phyloP scores from a whole-genome alignment of 2,888 invertebrate species.

The Camptogramma bilineatum region DNA sequence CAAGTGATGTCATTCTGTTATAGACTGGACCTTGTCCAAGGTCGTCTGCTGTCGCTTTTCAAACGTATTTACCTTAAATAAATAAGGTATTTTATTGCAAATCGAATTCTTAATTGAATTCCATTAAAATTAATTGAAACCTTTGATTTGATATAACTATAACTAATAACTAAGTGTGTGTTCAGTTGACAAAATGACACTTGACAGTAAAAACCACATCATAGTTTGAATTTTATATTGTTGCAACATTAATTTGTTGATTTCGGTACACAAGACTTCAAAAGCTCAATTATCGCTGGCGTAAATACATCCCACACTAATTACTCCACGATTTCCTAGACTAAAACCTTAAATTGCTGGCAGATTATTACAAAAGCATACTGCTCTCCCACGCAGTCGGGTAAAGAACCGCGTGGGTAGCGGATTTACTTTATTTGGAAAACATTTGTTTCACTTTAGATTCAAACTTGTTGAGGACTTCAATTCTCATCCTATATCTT shows the following conservation, averaged over 20 bases:
- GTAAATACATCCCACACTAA: constrained; percentile 29
- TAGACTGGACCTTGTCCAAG: constrained; percentile 47
- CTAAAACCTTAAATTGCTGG: constrained; percentile 28
- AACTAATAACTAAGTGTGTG: too few relatives aligned
- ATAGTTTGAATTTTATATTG: background rate
- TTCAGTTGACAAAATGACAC: background rate
- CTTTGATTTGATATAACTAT: too few relatives aligned
- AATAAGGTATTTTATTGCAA: constrained; percentile 11
- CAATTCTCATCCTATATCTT: too few relatives aligned
- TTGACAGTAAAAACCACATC: background rate
- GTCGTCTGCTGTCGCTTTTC: constrained; percentile 42
- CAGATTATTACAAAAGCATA: constrained; percentile 28
- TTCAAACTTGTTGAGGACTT: constrained; percentile 5
- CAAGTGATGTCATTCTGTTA: constrained; percentile 55
- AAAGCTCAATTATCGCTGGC: constrained; percentile 17
- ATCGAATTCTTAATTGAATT: constrained; percentile 9
- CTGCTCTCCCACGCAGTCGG: constrained; percentile 30
- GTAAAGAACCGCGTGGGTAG: constrained; percentile 29
- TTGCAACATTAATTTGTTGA: background rate
- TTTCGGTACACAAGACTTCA: background rate
- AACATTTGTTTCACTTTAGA: constrained; percentile 17
- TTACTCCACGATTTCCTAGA: constrained; percentile 17
- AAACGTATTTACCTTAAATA: constrained; percentile 35
- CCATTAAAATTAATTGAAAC: constrained; percentile 9
- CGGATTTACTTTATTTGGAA: constrained; percentile 26